Evolutionary conservation across 2,113 vertebrate genomes (phyloP).

Genomic region (Scopus umbretta): DNA sequence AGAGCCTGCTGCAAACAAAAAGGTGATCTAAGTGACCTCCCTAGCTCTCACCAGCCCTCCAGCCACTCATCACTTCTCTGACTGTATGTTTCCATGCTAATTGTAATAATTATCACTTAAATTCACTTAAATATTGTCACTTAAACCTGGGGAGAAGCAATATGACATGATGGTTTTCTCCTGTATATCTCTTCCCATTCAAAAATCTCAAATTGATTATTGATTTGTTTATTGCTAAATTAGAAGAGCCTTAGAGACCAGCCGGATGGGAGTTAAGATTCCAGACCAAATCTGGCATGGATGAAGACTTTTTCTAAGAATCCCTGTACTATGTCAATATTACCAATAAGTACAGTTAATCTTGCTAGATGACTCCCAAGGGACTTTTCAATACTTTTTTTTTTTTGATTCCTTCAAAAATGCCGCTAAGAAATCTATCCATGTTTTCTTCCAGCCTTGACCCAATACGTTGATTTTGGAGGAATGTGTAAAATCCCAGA

Average conservation of each 20-base stretch:
- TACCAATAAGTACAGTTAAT: neutral
- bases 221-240: neutral
- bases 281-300: neutral
- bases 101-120: neutral
- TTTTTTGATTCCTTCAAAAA: neutral
- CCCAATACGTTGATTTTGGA: neutral
- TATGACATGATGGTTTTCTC: neutral
- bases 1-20: neutral
- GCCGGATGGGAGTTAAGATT: neutral
- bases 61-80: neutral
- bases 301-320: neutral
- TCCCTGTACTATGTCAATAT: neutral
- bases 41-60: neutral
- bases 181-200: neutral
- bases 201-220: neutral
- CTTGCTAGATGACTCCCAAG: neutral
- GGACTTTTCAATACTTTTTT: neutral
- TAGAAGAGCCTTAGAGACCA: neutral
- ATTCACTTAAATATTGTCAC: neutral
- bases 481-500: neutral
- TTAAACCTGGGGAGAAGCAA: neutral
- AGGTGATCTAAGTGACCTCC: neutral
- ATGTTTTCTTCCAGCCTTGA: neutral
- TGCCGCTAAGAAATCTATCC: neutral
- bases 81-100: neutral